Evolutionary conservation across 23 tunicate species (phyloP).

Genomic region (Ciona savignyi): DNA sequence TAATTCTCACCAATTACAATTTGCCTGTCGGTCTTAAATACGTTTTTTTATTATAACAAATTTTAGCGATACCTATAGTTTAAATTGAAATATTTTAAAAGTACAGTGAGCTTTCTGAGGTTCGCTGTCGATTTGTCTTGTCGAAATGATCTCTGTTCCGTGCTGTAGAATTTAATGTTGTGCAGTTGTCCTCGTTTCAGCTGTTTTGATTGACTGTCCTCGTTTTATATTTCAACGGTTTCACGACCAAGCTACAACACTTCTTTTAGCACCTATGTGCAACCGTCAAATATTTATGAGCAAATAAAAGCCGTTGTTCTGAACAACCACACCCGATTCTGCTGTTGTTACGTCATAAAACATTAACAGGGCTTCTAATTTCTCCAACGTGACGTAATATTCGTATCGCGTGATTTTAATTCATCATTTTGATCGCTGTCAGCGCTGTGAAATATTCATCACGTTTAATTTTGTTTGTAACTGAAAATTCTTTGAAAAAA

Average conservation of each 20-base stretch:
- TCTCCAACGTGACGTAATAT: neutral
- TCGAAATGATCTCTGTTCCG: too few relatives aligned
- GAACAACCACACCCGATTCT: neutral
- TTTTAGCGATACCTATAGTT: too few relatives aligned
- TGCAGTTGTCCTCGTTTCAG: too few relatives aligned
- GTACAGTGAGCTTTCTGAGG: neutral
- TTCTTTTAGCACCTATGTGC: neutral
- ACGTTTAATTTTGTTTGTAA: neutral
- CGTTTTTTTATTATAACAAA: too few relatives aligned
- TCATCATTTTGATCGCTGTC: neutral
- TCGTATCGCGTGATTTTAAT: neutral
- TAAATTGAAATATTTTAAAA: too few relatives aligned
- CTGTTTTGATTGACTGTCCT: too few relatives aligned
- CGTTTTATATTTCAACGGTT: too few relatives aligned
- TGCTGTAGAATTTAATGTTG: too few relatives aligned
- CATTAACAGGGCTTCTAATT: neutral
- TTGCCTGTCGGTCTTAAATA: too few relatives aligned
- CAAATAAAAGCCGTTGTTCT: neutral
- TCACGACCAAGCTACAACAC: neutral
- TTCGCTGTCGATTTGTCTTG: neutral
- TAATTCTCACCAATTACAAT: too few relatives aligned
- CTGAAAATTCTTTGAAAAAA: neutral
- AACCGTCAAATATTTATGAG: neutral
- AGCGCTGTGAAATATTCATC: neutral
- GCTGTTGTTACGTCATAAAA: neutral